phyloP scores from a whole-genome alignment of 1,140 invertebrate genomes.

The Cotesia vestalis region DNA sequence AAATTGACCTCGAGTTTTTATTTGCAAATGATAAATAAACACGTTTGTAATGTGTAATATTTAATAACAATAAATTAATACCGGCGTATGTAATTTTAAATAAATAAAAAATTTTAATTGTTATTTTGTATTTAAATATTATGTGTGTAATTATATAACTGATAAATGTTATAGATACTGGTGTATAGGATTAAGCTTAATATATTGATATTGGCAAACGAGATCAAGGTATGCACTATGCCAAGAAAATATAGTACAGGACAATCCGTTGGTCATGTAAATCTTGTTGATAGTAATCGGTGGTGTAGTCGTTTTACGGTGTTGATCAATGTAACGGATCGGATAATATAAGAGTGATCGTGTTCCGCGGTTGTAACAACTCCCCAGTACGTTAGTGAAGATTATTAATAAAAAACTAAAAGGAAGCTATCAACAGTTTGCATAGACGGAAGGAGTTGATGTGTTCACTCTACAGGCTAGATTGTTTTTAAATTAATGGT shows the following conservation, averaged over 20 bases:
- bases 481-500: no score
- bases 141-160: no score
- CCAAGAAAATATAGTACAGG: background rate
- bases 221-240: background rate
- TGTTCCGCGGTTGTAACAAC: slow-evolving; percentile 25
- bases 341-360: slow-evolving; percentile 37
- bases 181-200: no score
- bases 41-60: background rate
- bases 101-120: no score
- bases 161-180: no score
- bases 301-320: slow-evolving; percentile 23
- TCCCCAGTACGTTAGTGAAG: slow-evolving; percentile 11
- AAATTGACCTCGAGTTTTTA: background rate
- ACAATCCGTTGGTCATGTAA: slow-evolving; percentile 34
- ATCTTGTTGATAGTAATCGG: slow-evolving; percentile 35
- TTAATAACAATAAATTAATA: background rate
- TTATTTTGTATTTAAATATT: no score
- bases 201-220: background rate
- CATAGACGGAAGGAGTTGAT: slow-evolving; percentile 20
- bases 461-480: background rate
- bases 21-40: background rate
- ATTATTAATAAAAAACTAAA: background rate
- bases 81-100: no score
- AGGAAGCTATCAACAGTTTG: background rate
- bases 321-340: slow-evolving; percentile 39